These are phyloP conservation scores for Channa striata DNA, from an alignment of 2,797 vertebrate genomes.

Conservation along the genomic window DNA sequence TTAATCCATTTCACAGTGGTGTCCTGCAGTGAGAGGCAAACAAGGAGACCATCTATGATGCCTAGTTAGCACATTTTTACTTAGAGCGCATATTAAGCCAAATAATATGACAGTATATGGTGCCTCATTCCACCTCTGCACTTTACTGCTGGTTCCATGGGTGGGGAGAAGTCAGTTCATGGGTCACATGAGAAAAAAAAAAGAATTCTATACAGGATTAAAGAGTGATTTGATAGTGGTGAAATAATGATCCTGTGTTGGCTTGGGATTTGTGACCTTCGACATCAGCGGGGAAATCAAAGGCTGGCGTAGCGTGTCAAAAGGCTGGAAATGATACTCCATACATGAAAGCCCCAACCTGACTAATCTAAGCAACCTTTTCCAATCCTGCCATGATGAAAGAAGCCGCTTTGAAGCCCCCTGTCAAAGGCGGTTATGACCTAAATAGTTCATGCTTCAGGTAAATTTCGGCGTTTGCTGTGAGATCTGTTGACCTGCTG, in stretches of 20 bases:
- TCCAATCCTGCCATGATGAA: slow-evolving; percentile 51
- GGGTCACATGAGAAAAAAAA: slow-evolving; percentile 17
- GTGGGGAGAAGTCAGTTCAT: slow-evolving; percentile 46
- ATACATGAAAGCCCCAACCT: slow-evolving; percentile 58
- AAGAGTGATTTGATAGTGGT: slow-evolving; percentile 58
- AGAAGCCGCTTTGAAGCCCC: slow-evolving; percentile 70
- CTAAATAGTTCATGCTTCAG: slow-evolving; percentile 60
- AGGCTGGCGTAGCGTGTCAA: slow-evolving; percentile 39
- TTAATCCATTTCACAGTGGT: slow-evolving; percentile 74
- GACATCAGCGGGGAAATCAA: slow-evolving; percentile 65
- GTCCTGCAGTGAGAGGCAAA: slow-evolving; percentile 62
- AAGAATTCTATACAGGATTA: slow-evolving; percentile 56
- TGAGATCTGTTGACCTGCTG: slow-evolving; percentile 28
- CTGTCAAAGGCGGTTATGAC: slow-evolving; percentile 50
- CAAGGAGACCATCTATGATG: slow-evolving; percentile 52
- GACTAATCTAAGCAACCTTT: slow-evolving; percentile 49
- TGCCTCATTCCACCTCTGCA: slow-evolving; percentile 33
- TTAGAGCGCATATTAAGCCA: slow-evolving; percentile 29
- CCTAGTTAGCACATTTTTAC: slow-evolving; percentile 53
- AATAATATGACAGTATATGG: slow-evolving; percentile 16
- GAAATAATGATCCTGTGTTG: slow-evolving; percentile 57
- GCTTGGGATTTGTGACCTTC: slow-evolving; percentile 69
- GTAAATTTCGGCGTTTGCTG: slow-evolving; percentile 26
- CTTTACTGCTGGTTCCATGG: slow-evolving; percentile 50
- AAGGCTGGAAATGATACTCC: slow-evolving; percentile 62